A percentile compares a stretch with the other conserved stretches of the same genome.
Conservation (phyloP, 2,797 vertebrate species). For the Anguilla marmorata region DNA sequence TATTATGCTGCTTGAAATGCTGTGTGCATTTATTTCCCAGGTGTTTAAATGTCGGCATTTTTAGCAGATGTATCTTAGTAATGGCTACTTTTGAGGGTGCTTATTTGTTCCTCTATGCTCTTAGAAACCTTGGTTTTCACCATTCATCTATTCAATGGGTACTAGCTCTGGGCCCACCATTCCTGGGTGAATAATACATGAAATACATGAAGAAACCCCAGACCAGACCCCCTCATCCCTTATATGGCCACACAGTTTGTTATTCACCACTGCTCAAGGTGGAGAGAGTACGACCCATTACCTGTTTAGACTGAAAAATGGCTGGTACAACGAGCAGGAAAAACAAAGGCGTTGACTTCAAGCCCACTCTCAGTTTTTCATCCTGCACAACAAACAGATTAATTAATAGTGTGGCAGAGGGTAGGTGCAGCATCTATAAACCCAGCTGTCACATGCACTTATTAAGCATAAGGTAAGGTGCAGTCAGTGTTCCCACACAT, state of each 20-base stretch:
- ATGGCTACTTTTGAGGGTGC: slow-evolving; percentile 29
- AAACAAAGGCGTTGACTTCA: slow-evolving; percentile 13
- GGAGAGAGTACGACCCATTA: background rate
- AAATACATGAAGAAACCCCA: slow-evolving; percentile 2
- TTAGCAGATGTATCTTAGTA: slow-evolving; percentile 29
- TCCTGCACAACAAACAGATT: slow-evolving; percentile 17
- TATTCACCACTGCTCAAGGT: slow-evolving; percentile 20
- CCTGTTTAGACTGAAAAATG: slow-evolving; percentile 27
- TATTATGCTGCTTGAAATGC: slow-evolving; percentile 34
- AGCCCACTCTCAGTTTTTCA: slow-evolving; percentile 1
- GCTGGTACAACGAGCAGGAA: background rate
- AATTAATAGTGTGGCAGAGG: slow-evolving; percentile 14
- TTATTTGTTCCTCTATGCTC: slow-evolving; percentile 29
- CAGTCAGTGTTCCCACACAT: slow-evolving; percentile 16
- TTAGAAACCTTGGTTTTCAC: slow-evolving; percentile 28
- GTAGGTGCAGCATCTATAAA: slow-evolving; percentile 13
- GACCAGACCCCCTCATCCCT: background rate
- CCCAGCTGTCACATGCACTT: slow-evolving; percentile 11
- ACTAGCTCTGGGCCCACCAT: background rate
- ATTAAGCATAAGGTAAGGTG: slow-evolving; percentile 8
- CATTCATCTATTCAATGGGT: slow-evolving; percentile 33
- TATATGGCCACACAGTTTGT: background rate
- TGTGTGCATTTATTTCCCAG: slow-evolving; percentile 30
- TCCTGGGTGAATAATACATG: slow-evolving; percentile 18
- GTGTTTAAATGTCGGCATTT: slow-evolving; percentile 26